These are phyloP conservation scores for Phyllotreta cruciferae DNA, from an alignment of 2,888 invertebrate species.

Conservation along the genomic window DNA sequence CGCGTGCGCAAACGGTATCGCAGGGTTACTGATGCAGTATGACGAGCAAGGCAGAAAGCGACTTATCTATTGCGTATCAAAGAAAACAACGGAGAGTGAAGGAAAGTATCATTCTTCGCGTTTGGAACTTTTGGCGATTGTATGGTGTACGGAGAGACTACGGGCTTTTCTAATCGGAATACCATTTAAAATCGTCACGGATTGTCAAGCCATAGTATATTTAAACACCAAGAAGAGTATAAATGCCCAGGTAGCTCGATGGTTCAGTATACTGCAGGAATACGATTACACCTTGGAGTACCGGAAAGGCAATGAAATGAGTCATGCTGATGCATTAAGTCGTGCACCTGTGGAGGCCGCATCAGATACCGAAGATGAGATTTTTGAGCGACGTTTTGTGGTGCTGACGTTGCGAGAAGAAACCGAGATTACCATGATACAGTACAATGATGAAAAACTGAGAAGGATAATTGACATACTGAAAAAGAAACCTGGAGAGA, in stretches of 20 bases:
- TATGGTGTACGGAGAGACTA: constrained; percentile 43
- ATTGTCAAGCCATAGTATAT: constrained; percentile 45
- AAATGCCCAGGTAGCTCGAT: constrained; percentile 43
- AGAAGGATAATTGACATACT: constrained; percentile 28
- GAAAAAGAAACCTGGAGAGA: constrained; percentile 13
- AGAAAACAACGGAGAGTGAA: constrained; percentile 43
- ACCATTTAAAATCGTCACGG: constrained; percentile 36
- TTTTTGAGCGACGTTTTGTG: constrained; percentile 20
- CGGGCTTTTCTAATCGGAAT: constrained; percentile 40
- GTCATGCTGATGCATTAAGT: constrained; percentile 43
- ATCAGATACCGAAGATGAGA: constrained; percentile 24
- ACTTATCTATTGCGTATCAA: constrained; percentile 43
- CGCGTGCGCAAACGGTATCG: constrained; percentile 39
- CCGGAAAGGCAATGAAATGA: constrained; percentile 41
- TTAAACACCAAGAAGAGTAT: constrained; percentile 42
- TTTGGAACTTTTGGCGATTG: constrained; percentile 43
- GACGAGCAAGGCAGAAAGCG: constrained; percentile 39
- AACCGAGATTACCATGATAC: constrained; percentile 30
- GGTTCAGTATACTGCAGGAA: constrained; percentile 41
- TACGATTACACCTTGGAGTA: constrained; percentile 41
- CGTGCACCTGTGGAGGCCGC: constrained; percentile 37
- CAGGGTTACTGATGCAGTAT: constrained; percentile 46
- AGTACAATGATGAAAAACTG: constrained; percentile 31
- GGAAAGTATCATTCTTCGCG: constrained; percentile 43
- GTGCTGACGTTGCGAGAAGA: constrained; percentile 28